Conservation (phyloP, 2,113 vertebrate species). For the Sylvia atricapilla region DNA sequence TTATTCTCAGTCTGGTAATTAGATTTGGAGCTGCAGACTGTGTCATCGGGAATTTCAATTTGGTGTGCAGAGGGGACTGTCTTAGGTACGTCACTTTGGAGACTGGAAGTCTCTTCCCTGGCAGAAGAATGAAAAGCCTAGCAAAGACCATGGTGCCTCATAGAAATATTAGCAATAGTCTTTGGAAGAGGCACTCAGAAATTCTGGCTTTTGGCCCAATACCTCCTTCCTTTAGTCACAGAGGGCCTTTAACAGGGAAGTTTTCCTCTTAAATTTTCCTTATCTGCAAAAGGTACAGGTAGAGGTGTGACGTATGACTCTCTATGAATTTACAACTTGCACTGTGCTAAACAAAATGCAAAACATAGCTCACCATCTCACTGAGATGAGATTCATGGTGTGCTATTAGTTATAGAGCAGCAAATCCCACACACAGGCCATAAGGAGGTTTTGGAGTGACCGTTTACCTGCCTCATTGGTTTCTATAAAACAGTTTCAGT, state of each 20-base stretch:
- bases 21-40: background rate
- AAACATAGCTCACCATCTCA: background rate
- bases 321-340: background rate
- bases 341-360: background rate
- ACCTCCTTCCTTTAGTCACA: background rate
- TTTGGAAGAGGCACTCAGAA: background rate
- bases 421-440: accelerated
- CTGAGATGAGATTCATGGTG: background rate
- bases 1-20: background rate
- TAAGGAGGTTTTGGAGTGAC: background rate
- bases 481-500: background rate
- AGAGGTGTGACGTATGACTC: background rate
- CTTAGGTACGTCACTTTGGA: background rate
- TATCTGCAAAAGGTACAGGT: background rate
- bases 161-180: background rate
- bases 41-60: background rate
- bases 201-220: background rate
- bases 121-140: background rate
- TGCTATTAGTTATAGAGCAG: background rate
- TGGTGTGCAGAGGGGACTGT: background rate
- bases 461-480: background rate
- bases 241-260: background rate
- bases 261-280: background rate
- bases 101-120: background rate
- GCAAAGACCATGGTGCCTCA: background rate